Conservation (phyloP, 2,888 invertebrate species). For the Laspeyria flexula region DNA sequence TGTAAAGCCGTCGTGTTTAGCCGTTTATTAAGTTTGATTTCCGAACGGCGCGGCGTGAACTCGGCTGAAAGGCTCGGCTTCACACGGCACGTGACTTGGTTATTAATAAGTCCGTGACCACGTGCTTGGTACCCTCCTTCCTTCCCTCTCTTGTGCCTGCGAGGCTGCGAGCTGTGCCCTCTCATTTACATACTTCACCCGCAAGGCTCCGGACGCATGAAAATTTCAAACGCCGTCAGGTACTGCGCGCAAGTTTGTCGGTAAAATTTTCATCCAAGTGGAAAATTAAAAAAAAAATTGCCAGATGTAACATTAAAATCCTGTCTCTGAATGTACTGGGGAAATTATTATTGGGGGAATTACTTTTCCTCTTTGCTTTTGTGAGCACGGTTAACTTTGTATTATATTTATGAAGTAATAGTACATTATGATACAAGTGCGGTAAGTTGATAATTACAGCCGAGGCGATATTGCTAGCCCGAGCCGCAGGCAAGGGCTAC, state of each 20-base stretch:
- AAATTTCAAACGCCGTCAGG: slow-evolving; percentile 48
- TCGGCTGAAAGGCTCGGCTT: slow-evolving; percentile 29
- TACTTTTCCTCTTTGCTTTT: background rate
- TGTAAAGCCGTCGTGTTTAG: slow-evolving; percentile 6
- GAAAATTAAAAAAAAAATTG: slow-evolving; percentile 21
- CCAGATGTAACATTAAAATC: background rate
- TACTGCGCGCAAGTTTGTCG: slow-evolving; percentile 21
- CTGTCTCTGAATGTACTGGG: background rate
- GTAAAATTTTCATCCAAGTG: slow-evolving; percentile 19
- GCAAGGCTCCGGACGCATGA: slow-evolving; percentile 53
- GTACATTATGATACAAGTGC: too few relatives aligned
- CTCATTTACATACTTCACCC: slow-evolving; percentile 49
- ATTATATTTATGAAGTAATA: too few relatives aligned
- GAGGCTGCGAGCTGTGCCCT: too few relatives aligned
- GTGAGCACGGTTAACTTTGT: background rate
- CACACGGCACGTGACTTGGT: slow-evolving; percentile 51
- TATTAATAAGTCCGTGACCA: slow-evolving; percentile 51
- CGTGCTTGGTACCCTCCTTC: slow-evolving; percentile 29
- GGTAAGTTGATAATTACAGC: too few relatives aligned
- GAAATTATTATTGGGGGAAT: background rate
- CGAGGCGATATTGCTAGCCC: too few relatives aligned
- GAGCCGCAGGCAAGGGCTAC: too few relatives aligned
- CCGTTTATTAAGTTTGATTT: slow-evolving; percentile 30
- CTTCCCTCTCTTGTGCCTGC: slow-evolving; percentile 4
- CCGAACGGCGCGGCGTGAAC: slow-evolving; percentile 32